These are phyloP conservation scores for Petrocephalus sullivani DNA, from an alignment of 2,797 vertebrate species.

Conservation along the genomic window DNA sequence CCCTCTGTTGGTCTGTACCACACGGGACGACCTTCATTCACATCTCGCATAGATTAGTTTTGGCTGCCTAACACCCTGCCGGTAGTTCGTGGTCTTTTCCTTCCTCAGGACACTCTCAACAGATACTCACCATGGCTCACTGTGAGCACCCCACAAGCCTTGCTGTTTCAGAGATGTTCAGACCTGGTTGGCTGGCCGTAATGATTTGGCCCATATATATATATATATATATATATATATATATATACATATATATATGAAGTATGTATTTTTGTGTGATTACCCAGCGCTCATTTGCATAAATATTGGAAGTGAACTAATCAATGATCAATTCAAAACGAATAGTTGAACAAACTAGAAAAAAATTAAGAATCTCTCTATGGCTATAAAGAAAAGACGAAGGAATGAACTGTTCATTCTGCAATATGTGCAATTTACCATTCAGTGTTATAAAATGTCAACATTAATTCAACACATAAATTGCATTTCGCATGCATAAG, in stretches of 20 bases:
- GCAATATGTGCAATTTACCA: not conserved
- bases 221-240: too few relatives aligned
- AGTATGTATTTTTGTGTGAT: not conserved
- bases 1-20: not conserved
- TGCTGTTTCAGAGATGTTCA: not conserved
- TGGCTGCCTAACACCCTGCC: not conserved
- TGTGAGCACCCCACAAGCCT: not conserved
- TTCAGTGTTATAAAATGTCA: not conserved
- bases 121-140: not conserved
- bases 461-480: slow-evolving; percentile 7
- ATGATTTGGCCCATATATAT: not conserved
- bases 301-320: not conserved
- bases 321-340: not conserved
- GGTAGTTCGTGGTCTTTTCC: not conserved
- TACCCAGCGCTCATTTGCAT: not conserved
- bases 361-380: not conserved
- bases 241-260: too few relatives aligned
- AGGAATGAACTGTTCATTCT: not conserved
- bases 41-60: not conserved
- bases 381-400: not conserved
- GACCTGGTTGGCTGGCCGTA: not conserved
- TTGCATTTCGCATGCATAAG: not conserved
- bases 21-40: not conserved
- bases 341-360: not conserved
- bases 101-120: not conserved